Percentiles rank a stretch among this genome's conserved stretches.
phyloP scores from a whole-genome alignment of 2,797 vertebrate species.

The Ceryle rudis region DNA sequence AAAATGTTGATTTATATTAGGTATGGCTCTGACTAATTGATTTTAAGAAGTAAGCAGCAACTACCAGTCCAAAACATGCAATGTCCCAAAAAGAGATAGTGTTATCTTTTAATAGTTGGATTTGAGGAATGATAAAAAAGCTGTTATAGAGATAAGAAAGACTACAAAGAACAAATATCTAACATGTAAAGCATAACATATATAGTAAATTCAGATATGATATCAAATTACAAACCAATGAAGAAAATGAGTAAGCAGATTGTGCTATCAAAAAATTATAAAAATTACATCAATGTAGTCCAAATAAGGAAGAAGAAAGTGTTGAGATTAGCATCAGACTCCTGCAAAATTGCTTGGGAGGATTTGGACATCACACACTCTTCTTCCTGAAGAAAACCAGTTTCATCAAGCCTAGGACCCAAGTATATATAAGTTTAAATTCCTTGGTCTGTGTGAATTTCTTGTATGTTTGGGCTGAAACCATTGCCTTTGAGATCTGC shows the following conservation, averaged over 20 bases:
- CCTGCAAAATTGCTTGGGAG: background rate
- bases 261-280: background rate
- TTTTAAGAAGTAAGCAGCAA: background rate
- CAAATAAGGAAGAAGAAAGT: background rate
- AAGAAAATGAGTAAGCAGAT: background rate
- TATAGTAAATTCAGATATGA: background rate
- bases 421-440: background rate
- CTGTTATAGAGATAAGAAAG: background rate
- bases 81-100: background rate
- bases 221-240: fast-evolving
- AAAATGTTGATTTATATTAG: background rate
- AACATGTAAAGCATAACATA: background rate
- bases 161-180: background rate
- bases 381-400: background rate
- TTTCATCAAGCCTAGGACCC: background rate
- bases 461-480: background rate
- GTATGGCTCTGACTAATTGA: background rate
- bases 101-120: background rate
- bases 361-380: background rate
- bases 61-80: background rate
- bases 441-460: background rate
- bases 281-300: fast-evolving
- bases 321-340: background rate
- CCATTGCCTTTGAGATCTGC: background rate
- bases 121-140: background rate